Base-by-base conservation (phyloP, 2,797 vertebrate genomes). In the Poecile montanus region DNA sequence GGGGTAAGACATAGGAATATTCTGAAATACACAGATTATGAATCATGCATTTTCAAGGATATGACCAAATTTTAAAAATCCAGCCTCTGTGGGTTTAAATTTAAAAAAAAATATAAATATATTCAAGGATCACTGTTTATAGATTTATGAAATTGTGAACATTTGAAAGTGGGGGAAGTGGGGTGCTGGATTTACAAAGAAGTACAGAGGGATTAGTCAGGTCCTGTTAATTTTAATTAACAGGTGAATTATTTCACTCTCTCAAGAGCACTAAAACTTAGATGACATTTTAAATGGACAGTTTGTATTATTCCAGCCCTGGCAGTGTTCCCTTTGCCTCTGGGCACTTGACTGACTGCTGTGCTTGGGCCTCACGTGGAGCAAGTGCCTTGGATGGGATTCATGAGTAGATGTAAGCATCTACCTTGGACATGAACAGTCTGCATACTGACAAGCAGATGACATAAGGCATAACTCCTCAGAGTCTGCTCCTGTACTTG, bases 261-360 rank as follows among this genome's bases (percentile, higher is more conserved):
- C 61, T 75, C 81, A 67, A 76, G 74, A 82, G 11, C 40, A 26
- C 27, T 74, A 38, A 88, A 77, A 82, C 17, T 76, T 51, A 63
- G 40, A 76, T 66, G 78, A 80, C 34, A 87, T 93, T 92, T 92
- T 76, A 74, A 85, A 89, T 45, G 68, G 79, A 25, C 61, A 91
- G 58, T 83, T 40, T 89, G 23, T 83, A 83, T 32, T 85, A 13
- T 83, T 82, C 38, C 53, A 92, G n/a, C 34, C 61, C 54, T 94
- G 89, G 87, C 75, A 88, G 27, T 3, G 0, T 54, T 94, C 48
- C 53, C 10, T 21, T 66, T 91, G 53, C 74, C 63, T 87, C 65
- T 77, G 65, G 54, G 68, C 65, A 51, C 30, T 85, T 88, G 65
- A 48, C 29, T 90, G 73, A 29, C 72, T 96, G 87, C 63, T 89